Percentiles rank a stretch among this genome's conserved stretches.
These are phyloP conservation scores for Gobio gobio DNA, from an alignment of 2,113 vertebrate species.

Conservation along the genomic window DNA sequence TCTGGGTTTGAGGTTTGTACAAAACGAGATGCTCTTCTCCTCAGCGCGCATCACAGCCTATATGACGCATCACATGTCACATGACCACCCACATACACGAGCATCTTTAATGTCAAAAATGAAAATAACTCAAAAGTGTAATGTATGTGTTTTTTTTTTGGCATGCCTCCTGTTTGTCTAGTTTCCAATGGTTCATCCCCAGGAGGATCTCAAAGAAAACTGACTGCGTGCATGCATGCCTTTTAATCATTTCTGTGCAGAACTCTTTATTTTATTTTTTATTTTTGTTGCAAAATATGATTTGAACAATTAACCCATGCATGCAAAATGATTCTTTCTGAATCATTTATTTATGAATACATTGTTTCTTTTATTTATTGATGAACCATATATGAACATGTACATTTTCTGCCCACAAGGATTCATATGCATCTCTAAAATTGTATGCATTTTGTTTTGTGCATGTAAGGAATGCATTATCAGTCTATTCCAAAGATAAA, in stretches of 20 bases:
- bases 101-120: conserved; percentile 26
- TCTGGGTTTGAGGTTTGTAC: neutral
- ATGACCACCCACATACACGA: conserved; percentile 13
- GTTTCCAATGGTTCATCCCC: neutral
- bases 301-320: too few species aligned
- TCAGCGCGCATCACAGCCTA: conserved; percentile 8
- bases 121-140: neutral
- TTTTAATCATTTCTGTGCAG: too few species aligned
- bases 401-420: too few species aligned
- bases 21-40: conserved; percentile 14
- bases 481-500: neutral
- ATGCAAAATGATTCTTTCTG: too few species aligned
- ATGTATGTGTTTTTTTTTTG: neutral
- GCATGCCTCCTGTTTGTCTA: neutral
- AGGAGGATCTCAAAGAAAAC: neutral
- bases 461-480: neutral
- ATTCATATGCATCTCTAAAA: too few species aligned
- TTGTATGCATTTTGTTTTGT: neutral
- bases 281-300: too few species aligned
- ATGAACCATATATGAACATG: neutral
- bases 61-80: conserved; percentile 14
- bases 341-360: neutral
- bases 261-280: too few species aligned
- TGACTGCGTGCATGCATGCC: too few species aligned
- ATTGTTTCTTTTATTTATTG: neutral